Conservation (phyloP, 1,140 invertebrate species). For the Meloidogyne exigua region DNA sequence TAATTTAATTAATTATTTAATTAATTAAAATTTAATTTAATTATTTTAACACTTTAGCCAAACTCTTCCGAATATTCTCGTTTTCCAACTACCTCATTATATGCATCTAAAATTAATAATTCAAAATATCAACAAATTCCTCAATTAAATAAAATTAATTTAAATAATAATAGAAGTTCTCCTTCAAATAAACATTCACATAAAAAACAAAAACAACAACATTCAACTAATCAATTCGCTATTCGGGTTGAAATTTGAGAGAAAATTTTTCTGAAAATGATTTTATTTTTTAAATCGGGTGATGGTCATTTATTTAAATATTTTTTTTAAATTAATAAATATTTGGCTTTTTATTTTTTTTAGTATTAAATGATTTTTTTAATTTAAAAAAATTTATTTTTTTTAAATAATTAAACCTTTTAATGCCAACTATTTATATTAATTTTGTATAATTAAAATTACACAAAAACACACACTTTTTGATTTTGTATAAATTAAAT, state of each 20-base stretch:
- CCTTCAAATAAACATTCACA: background rate
- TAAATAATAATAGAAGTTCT: background rate
- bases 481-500: too few species aligned
- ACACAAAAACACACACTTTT: too few species aligned
- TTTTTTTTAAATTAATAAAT: background rate
- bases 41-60: background rate
- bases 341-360: background rate
- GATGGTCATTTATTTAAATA: background rate
- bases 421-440: too few species aligned
- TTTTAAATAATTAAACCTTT: too few species aligned
- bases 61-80: background rate
- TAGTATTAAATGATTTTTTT: too few species aligned
- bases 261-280: background rate
- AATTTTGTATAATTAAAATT: too few species aligned
- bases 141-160: background rate
- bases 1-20: too few species aligned
- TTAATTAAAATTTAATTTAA: too few species aligned
- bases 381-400: too few species aligned
- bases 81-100: background rate
- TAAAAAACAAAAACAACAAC: background rate
- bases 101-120: background rate
- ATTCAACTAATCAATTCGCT: background rate
- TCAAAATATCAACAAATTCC: too few species aligned
- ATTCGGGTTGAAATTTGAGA: background rate
- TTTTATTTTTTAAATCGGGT: background rate